Evolutionary conservation across 2,888 invertebrate genomes (phyloP).

Genomic region (Strigamia transsilvanica): DNA sequence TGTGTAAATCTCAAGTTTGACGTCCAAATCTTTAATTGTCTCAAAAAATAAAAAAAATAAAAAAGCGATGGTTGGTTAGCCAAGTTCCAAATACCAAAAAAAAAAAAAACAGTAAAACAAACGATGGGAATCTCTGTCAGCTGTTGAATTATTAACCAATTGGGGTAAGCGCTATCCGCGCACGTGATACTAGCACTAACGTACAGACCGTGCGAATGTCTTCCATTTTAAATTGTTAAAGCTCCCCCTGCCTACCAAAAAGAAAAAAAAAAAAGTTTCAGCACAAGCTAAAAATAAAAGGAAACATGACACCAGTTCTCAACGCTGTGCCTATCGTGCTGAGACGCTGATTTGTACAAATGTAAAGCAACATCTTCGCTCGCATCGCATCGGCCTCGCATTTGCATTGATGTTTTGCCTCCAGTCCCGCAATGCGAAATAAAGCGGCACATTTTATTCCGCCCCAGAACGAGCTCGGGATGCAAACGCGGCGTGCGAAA

Average conservation of each 20-base stretch:
- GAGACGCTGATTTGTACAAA: slow-evolving; percentile 49
- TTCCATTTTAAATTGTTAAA: slow-evolving; percentile 13
- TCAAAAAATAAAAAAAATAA: too few species aligned
- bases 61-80: background rate
- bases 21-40: too few species aligned
- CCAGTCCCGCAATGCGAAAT: slow-evolving; percentile 45
- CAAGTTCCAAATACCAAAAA: background rate
- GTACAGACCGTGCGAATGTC: background rate
- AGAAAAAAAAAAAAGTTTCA: slow-evolving; percentile 16
- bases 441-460: slow-evolving; percentile 37
- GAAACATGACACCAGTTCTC: slow-evolving; percentile 28
- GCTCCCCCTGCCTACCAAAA: background rate
- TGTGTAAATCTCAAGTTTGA: too few species aligned
- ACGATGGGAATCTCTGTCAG: slow-evolving; percentile 4
- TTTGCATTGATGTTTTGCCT: slow-evolving; percentile 40
- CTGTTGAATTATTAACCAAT: slow-evolving; percentile 32
- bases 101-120: background rate
- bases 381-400: slow-evolving; percentile 21
- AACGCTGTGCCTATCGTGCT: slow-evolving; percentile 28
- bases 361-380: slow-evolving; percentile 36
- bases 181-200: slow-evolving; percentile 21
- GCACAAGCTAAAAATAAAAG: slow-evolving; percentile 9
- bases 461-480: slow-evolving; percentile 4
- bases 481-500: background rate
- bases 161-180: background rate